These are phyloP conservation scores for Aurelia coerulea DNA, from an alignment of 30 jellyfish, hydroid and myxozoan species.

Conservation along the genomic window DNA sequence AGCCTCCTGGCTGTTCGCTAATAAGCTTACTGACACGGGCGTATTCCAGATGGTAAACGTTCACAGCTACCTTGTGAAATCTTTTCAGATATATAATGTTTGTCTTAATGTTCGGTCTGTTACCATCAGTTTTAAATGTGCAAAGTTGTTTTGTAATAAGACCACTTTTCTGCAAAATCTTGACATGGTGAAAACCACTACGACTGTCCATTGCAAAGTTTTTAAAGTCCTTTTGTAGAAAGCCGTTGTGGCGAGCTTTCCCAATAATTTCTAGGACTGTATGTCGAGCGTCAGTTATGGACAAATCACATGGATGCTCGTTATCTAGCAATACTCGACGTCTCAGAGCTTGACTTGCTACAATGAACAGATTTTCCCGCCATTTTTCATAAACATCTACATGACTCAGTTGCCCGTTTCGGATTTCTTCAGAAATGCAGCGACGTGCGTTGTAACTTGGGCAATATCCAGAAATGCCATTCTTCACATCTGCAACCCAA, in stretches of 20 bases:
- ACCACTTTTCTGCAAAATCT: conserved; percentile 47
- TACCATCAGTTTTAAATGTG: not conserved
- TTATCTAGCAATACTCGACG: conserved; percentile 68
- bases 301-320: conserved; percentile 42
- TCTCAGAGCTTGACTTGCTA: conserved; percentile 72
- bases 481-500: conserved; percentile 49
- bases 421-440: conserved; percentile 11
- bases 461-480: conserved; percentile 36
- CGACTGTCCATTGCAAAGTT: conserved; percentile 81
- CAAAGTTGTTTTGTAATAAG: conserved; percentile 77
- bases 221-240: conserved; percentile 78
- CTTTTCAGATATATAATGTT: conserved; percentile 41
- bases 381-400: conserved; percentile 44
- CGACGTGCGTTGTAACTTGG: conserved; percentile 22
- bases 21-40: conserved; percentile 7
- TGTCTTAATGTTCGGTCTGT: conserved; percentile 10
- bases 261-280: conserved; percentile 80
- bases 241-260: conserved; percentile 74
- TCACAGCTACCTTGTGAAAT: conserved; percentile 22
- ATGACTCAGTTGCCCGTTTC: not conserved
- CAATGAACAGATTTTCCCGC: conserved; percentile 65
- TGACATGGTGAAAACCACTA: conserved; percentile 80
- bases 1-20: conserved; percentile 39
- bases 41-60: not conserved
- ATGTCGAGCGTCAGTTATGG: conserved; percentile 52